Conservation (phyloP, 1,140 invertebrate species). For the Aricia agestis region DNA sequence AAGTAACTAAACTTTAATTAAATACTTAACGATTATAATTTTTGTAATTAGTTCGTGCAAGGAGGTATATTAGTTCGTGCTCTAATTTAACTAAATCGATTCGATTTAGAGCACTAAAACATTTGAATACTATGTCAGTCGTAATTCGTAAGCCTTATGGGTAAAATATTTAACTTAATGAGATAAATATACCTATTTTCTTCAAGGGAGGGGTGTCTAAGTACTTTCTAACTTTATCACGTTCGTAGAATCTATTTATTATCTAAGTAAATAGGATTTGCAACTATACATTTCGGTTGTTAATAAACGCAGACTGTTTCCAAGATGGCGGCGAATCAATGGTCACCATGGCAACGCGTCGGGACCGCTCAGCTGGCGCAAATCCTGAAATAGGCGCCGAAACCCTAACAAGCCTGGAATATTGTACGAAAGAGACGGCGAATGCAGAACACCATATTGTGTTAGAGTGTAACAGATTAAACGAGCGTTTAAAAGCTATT, state of each 20-base stretch:
- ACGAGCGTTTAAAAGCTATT: too few species aligned
- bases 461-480: too few species aligned
- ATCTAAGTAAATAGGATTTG: too few species aligned
- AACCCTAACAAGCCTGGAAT: slow-evolving; percentile 47
- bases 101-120: neutral
- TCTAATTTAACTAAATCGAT: neutral
- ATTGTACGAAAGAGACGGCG: slow-evolving; percentile 34
- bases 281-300: slow-evolving; percentile 24
- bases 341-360: slow-evolving; percentile 66
- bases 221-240: too few species aligned
- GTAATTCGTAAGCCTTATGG: too few species aligned
- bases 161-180: too few species aligned
- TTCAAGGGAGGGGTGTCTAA: too few species aligned
- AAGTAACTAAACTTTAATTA: neutral
- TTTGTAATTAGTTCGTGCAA: neutral
- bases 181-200: too few species aligned
- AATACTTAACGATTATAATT: neutral
- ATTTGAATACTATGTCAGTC: neutral
- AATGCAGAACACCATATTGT: too few species aligned
- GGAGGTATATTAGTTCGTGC: neutral
- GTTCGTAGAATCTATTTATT: too few species aligned
- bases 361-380: slow-evolving; percentile 51
- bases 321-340: slow-evolving; percentile 69
- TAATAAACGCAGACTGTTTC: slow-evolving; percentile 61
- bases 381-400: slow-evolving; percentile 39